Percentiles rank a stretch among this genome's conserved stretches.
phyloP scores from a whole-genome alignment of 2,797 vertebrate species.

The Poecile montanus region DNA sequence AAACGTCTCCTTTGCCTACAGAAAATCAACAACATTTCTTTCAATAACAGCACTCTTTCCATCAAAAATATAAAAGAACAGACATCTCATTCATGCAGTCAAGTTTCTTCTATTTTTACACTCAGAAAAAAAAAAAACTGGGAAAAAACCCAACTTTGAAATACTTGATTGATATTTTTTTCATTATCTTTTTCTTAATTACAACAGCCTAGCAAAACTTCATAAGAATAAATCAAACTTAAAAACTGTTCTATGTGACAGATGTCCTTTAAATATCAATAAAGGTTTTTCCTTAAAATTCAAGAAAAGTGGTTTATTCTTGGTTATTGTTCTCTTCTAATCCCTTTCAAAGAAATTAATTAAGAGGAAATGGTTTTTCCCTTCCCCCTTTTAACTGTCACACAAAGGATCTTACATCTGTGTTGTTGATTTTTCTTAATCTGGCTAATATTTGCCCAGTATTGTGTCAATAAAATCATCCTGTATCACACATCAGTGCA shows the following conservation, averaged over 20 bases:
- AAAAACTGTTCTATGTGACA: neutral
- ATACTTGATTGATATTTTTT: neutral
- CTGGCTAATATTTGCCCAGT: neutral
- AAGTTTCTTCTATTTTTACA: neutral
- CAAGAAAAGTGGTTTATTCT: neutral
- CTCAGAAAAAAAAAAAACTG: neutral
- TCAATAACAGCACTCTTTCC: neutral
- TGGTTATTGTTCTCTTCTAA: neutral
- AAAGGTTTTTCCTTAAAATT: neutral
- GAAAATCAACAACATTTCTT: conserved; percentile 14
- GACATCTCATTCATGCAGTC: neutral
- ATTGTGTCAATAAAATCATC: neutral
- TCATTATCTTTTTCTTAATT: neutral
- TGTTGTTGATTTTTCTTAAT: neutral
- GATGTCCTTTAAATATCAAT: neutral
- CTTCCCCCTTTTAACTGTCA: neutral
- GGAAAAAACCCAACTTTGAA: neutral
- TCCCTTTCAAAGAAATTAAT: conserved; percentile 6
- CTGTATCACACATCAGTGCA: neutral
- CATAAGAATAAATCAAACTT: neutral
- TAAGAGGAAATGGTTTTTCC: neutral
- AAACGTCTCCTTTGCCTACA: conserved; percentile 96
- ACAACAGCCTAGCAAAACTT: neutral
- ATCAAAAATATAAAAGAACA: neutral
- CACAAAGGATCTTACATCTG: neutral